Percentiles rank a stretch among this genome's conserved stretches.
phyloP scores from a whole-genome alignment of 2,888 invertebrate genomes.

The Noctua pronuba region DNA sequence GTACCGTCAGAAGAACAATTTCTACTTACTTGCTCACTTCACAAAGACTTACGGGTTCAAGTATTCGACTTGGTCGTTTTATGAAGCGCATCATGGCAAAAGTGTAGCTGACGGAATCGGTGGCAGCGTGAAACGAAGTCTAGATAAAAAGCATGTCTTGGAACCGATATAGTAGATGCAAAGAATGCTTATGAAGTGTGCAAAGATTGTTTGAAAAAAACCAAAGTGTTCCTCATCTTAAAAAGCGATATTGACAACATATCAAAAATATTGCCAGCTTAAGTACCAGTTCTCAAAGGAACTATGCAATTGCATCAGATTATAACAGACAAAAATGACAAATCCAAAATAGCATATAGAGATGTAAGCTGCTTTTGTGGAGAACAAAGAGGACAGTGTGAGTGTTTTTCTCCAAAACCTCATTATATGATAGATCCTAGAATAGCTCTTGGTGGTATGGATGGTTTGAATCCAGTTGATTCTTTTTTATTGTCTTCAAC shows the following conservation, averaged over 20 bases:
- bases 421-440: slow-evolving; percentile 15
- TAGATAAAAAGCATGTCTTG: slow-evolving; percentile 33
- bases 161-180: slow-evolving; percentile 35
- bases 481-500: slow-evolving; percentile 27
- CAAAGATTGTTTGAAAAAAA: slow-evolving; percentile 13
- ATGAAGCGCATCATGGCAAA: slow-evolving; percentile 31
- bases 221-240: slow-evolving; percentile 10
- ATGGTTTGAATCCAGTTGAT: slow-evolving; percentile 22
- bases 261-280: slow-evolving; percentile 17
- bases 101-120: slow-evolving; percentile 35
- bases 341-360: slow-evolving; percentile 26
- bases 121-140: slow-evolving; percentile 25
- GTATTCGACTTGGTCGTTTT: slow-evolving; percentile 29
- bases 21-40: slow-evolving; percentile 14
- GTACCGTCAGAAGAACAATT: slow-evolving; percentile 36
- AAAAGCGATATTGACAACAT: slow-evolving; percentile 15
- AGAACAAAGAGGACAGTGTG: slow-evolving; percentile 35
- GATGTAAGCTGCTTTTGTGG: slow-evolving; percentile 39
- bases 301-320: no score
- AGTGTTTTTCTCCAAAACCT: slow-evolving; percentile 39
- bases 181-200: slow-evolving; percentile 29
- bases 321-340: no score
- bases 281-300: slow-evolving; percentile 13
- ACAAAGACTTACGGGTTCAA: slow-evolving; percentile 14
- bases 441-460: slow-evolving; percentile 10